Evolutionary conservation across 2,113 vertebrate genomes (phyloP).

Genomic region (Struthio camelus): DNA sequence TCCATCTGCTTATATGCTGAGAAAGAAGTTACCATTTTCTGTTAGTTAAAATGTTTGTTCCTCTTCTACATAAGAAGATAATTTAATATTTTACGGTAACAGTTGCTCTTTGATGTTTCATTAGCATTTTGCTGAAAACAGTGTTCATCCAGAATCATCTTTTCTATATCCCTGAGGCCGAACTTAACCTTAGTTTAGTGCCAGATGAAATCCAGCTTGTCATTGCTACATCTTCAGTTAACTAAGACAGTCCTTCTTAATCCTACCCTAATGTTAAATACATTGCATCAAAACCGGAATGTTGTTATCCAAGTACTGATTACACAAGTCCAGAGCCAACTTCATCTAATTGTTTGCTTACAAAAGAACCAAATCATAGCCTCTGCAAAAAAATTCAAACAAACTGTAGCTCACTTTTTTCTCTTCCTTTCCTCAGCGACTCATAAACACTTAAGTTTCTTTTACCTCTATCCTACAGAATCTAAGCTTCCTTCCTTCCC

Average conservation of each 20-base stretch:
- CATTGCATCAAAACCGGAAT: background rate
- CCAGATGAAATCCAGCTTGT: background rate
- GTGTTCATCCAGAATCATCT: background rate
- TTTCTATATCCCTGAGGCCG: background rate
- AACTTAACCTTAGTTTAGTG: background rate
- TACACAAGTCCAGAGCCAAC: background rate
- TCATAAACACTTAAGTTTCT: background rate
- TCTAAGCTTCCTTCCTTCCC: background rate
- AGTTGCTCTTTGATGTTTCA: background rate
- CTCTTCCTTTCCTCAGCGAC: background rate
- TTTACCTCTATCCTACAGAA: background rate
- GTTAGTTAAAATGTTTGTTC: background rate
- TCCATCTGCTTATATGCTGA: background rate
- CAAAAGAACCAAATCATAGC: background rate
- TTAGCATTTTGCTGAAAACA: background rate
- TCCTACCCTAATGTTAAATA: background rate
- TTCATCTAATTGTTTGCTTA: background rate
- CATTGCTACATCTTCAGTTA: background rate
- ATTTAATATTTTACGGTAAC: background rate
- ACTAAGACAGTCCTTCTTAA: background rate
- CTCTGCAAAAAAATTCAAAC: background rate
- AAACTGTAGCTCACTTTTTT: background rate
- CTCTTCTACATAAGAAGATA: background rate
- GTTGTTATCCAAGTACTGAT: background rate
- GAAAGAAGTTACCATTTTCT: background rate